Evolutionary conservation across 2,113 vertebrate species (phyloP), one percentile per base, ranked within the genome.

Genomic region (Gracilinanus agilis): DNA sequence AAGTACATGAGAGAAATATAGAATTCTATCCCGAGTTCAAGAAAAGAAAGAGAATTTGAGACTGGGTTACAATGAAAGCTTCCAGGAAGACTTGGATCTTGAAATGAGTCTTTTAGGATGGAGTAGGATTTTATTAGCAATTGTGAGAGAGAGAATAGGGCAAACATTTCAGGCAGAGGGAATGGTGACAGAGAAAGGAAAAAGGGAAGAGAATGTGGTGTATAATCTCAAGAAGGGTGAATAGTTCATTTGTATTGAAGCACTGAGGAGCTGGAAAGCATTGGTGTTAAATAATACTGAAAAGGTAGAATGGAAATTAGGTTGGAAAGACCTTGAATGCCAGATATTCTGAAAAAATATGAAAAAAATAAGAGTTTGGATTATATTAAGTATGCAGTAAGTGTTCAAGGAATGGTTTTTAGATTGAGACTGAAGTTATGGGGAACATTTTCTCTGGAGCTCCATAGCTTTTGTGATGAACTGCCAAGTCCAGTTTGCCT

Each of bases 401-500:
- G 67, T 19, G 40, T 1, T 5, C 34, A 75, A n/a, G 19, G 16
- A 67, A 67, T 10, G 29, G 29, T 67, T 12, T 34, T 96, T 96
- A 95, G 91, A 90, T 90, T 95, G 94, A 93, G n/a, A 89, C 90
- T 75, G 53, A 19, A n/a, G n/a, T n/a, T n/a, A n/a, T n/a, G 19
- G 75, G 53, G 92, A 95, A 56, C 91, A 58, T 97, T 93, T 95
- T 94, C 55, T 91, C 92, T 56, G 88, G 90, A 92, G 91, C 92
- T 97, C 88, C 91, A 96, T 92, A 93, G 93, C 94, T 90, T 75
- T 29, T 27, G 34, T n/a, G 75, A 55, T 91, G 58, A 90, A 93
- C 94, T 94, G 94, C 93, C 96, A 90, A 88, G 83, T 88, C 90
- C 94, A 91, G 89, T 21, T 92, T 96, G 95, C 94, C 94, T 95